These are phyloP conservation scores for Lucilia cuprina DNA, from an alignment of 1,140 invertebrate species.

Conservation along the genomic window DNA sequence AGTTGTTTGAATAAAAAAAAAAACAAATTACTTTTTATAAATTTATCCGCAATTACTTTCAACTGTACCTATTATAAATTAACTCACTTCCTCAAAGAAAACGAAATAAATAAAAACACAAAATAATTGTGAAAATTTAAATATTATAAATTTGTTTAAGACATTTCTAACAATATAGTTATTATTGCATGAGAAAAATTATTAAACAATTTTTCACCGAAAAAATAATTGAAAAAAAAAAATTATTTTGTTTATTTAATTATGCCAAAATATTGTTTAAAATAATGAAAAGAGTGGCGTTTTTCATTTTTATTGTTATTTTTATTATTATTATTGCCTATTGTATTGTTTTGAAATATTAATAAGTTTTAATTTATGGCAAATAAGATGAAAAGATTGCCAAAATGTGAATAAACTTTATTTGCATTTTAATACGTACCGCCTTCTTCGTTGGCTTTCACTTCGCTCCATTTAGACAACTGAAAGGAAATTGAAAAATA, in stretches of 20 bases:
- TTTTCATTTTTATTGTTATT: not conserved
- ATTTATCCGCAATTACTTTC: too few species aligned
- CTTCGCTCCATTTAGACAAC: constrained; percentile 62
- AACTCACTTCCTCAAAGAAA: too few species aligned
- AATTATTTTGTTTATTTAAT: constrained; percentile 14
- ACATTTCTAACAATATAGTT: not conserved
- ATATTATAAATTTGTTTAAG: too few species aligned
- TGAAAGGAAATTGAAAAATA: constrained; percentile 37
- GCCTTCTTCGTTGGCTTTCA: constrained; percentile 59
- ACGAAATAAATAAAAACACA: too few species aligned
- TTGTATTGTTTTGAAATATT: not conserved
- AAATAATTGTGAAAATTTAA: too few species aligned
- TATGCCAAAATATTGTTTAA: not conserved
- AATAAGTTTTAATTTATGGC: not conserved
- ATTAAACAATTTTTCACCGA: not conserved
- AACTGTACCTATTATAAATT: too few species aligned
- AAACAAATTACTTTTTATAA: too few species aligned
- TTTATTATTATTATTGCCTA: not conserved
- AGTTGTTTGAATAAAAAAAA: too few species aligned
- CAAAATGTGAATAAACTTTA: constrained; percentile 11
- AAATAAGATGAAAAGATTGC: not conserved
- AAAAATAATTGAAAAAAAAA: not conserved
- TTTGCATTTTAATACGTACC: constrained; percentile 44
- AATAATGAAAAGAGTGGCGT: not conserved
- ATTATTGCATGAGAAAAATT: not conserved